These are phyloP conservation scores for Poeciliopsis presidionis DNA, from an alignment of 2,797 vertebrate genomes.

Conservation along the genomic window DNA sequence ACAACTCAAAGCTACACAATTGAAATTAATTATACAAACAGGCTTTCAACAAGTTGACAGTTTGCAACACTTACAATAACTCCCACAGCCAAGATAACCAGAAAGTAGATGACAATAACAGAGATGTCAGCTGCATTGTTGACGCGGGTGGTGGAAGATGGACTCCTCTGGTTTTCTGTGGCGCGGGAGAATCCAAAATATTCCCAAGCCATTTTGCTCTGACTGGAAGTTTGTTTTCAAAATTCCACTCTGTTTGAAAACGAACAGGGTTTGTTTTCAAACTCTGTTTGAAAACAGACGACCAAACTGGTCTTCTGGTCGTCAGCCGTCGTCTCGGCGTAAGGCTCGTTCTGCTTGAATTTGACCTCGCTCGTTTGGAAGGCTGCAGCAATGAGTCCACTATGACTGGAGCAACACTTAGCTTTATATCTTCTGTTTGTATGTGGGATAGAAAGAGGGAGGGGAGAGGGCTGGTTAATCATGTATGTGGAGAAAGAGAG, in stretches of 20 bases:
- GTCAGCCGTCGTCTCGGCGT: no score
- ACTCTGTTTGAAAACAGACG: no score
- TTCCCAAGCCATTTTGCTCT: conserved; percentile 66
- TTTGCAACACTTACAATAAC: conserved; percentile 86
- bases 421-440: conserved; percentile 27
- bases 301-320: no score
- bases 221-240: no score
- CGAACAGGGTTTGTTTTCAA: no score
- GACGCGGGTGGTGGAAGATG: conserved; percentile 39
- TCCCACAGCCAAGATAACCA: conserved; percentile 92
- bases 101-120: conserved; percentile 92
- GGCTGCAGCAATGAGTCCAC: conserved; percentile 10
- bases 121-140: conserved; percentile 92
- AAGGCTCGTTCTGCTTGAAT: no score
- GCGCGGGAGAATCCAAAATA: conserved; percentile 71
- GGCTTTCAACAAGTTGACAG: not conserved
- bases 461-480: not conserved
- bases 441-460: not conserved
- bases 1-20: not conserved
- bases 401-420: conserved; percentile 34
- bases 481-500: not conserved
- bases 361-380: not conserved
- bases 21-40: not conserved
- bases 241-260: no score
- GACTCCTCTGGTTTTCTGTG: conserved; percentile 22